Percentiles rank a stretch among this genome's conserved stretches.
Conservation (phyloP, 2,113 vertebrate species). For the Bos taurus region ARS-UCD2.0 NC_037335.1:48869501-48870000, state of each 20-base stretch:
- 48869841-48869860: background rate
- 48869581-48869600: background rate
- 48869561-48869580: background rate
- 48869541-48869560: background rate
- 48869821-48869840: background rate
- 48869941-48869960: background rate
- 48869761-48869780: background rate
- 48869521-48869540: background rate
- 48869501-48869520: background rate
- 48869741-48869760: background rate
- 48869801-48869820: background rate
- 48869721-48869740: fast-evolving
- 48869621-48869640: background rate
- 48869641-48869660: background rate
- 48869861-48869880: background rate
- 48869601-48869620: background rate
- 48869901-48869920: background rate
- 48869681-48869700: background rate
- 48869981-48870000: background rate
- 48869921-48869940: background rate
- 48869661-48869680: background rate
- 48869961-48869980: background rate
- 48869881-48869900: background rate
- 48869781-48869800: background rate
- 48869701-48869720: background rate